Percentiles rank a stretch among this genome's conserved stretches.
phyloP scores from a whole-genome alignment of 2,888 invertebrate genomes.

The Tubulanus polymorphus region DNA sequence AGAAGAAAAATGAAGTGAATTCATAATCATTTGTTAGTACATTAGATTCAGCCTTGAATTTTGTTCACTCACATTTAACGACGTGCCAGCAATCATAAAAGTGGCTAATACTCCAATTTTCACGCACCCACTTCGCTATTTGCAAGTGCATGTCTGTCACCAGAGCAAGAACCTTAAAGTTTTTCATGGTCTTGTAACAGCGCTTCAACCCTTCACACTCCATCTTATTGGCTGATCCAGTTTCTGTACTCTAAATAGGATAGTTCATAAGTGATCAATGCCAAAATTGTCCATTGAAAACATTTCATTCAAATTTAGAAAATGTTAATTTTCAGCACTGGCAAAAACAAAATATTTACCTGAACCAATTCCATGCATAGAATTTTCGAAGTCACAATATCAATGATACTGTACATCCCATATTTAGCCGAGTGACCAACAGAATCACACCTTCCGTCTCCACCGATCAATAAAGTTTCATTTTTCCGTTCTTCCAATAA shows the following conservation, averaged over 20 bases:
- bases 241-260: too few relatives aligned
- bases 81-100: neutral
- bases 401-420: neutral
- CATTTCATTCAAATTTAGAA: too few relatives aligned
- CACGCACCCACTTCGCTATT: neutral
- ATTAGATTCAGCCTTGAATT: neutral
- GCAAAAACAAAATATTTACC: neutral
- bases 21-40: neutral
- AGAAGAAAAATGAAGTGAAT: neutral
- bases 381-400: neutral
- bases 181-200: neutral
- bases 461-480: neutral
- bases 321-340: too few relatives aligned
- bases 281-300: too few relatives aligned
- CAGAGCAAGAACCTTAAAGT: neutral
- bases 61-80: neutral
- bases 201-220: neutral
- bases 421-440: neutral
- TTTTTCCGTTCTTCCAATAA: neutral
- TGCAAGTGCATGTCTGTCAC: neutral
- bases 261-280: too few relatives aligned
- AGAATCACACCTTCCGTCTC: neutral
- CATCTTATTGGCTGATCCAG: too few relatives aligned
- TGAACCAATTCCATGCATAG: neutral
- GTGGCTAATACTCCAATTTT: neutral